A percentile compares a stretch with the other conserved stretches of the same genome.
These are phyloP conservation scores for Caenorhabditis briggsae DNA, from an alignment of 1,140 invertebrate species.

Conservation along the genomic window DNA sequence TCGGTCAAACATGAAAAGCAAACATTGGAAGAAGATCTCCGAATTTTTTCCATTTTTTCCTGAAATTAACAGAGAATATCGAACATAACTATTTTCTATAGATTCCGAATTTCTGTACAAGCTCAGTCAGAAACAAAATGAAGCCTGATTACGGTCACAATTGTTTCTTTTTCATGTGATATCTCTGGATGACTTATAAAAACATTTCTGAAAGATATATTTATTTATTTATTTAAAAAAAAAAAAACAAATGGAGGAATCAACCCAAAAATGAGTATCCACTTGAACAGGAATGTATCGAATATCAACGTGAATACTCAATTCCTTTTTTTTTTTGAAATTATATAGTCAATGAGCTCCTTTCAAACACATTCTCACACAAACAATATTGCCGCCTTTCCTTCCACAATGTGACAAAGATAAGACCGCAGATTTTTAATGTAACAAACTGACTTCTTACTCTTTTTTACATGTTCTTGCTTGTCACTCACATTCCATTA, in stretches of 20 bases:
- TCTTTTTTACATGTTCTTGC: background rate
- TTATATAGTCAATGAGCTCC: slow-evolving; percentile 26
- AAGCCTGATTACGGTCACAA: too few species aligned
- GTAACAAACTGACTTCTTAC: background rate
- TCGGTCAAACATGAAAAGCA: too few species aligned
- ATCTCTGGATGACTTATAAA: too few species aligned
- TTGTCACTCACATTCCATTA: background rate
- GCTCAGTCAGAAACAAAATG: too few species aligned
- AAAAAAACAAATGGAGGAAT: background rate
- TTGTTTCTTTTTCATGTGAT: too few species aligned
- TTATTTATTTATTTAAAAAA: background rate
- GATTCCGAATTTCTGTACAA: too few species aligned
- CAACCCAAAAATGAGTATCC: background rate
- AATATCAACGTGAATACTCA: background rate
- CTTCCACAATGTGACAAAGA: slow-evolving; percentile 23
- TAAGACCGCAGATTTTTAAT: slow-evolving; percentile 31
- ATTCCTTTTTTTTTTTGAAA: background rate
- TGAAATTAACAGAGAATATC: too few species aligned
- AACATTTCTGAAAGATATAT: too few species aligned
- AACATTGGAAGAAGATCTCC: too few species aligned
- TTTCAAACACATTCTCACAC: slow-evolving; percentile 39
- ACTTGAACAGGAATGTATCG: slow-evolving; percentile 10
- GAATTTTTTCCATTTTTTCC: too few species aligned
- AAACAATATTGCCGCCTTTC: slow-evolving; percentile 16
- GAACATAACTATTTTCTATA: too few species aligned